Evolutionary conservation across 1,140 invertebrate species (phyloP).

Genomic region (Drosophila repleta): DNA sequence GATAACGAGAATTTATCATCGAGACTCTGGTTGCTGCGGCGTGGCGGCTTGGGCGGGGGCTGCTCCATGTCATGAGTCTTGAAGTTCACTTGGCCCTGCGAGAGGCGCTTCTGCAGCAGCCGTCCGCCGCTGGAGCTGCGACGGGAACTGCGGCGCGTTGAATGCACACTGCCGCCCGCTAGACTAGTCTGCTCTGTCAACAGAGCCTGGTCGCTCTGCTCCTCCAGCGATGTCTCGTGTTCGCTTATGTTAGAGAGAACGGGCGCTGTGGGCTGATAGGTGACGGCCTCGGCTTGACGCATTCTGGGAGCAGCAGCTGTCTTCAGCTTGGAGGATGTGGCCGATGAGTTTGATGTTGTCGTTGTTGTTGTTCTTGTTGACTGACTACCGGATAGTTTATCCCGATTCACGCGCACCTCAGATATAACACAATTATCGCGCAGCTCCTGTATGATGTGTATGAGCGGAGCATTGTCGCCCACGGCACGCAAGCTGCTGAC

Average conservation of each 20-base stretch:
- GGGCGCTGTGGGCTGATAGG: slow-evolving; percentile 55
- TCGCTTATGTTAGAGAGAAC: slow-evolving; percentile 68
- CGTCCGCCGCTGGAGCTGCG: slow-evolving; percentile 61
- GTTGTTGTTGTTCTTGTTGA: neutral
- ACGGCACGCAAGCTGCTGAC: slow-evolving; percentile 62
- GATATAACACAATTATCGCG: slow-evolving; percentile 79
- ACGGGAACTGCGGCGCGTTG: slow-evolving; percentile 46
- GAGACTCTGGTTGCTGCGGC: slow-evolving; percentile 56
- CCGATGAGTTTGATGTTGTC: neutral
- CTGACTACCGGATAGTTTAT: slow-evolving; percentile 45
- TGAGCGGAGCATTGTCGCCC: slow-evolving; percentile 68
- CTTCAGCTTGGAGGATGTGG: neutral
- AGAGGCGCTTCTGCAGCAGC: slow-evolving; percentile 70
- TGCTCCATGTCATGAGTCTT: slow-evolving; percentile 49
- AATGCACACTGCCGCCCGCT: slow-evolving; percentile 9
- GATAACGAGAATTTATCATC: slow-evolving; percentile 61
- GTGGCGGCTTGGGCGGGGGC: slow-evolving; percentile 75
- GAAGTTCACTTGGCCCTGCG: slow-evolving; percentile 48
- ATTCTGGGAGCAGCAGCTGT: slow-evolving; percentile 12
- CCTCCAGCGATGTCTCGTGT: slow-evolving; percentile 53
- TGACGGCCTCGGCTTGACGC: slow-evolving; percentile 27
- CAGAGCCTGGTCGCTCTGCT: slow-evolving; percentile 11
- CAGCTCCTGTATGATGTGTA: slow-evolving; percentile 80
- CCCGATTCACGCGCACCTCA: slow-evolving; percentile 72
- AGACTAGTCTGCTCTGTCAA: slow-evolving; percentile 28